Evolutionary conservation across 1,140 invertebrate genomes (phyloP), one percentile per base, ranked within the genome.

Genomic region (Scaptomyza graminum): DNA sequence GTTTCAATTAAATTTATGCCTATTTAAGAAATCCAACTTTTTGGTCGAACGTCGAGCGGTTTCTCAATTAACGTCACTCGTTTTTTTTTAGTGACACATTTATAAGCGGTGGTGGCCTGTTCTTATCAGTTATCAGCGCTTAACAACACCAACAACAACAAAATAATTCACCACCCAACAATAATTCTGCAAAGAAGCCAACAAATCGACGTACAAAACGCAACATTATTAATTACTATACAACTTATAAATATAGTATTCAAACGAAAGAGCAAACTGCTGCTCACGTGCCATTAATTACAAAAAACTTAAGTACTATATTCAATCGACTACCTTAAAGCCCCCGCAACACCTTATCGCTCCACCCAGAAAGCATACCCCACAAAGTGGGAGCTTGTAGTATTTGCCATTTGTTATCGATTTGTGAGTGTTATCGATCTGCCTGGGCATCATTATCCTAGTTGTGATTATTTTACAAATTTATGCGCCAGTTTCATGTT

Each of bases 401-500:
- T 2, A 22, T 22, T 22, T 22, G 18, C 18, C 2, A 22, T 22
- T 22, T 22, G 61, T 39, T 39, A 18, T 52, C 41, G 7, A 28
- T 31, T 18, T 25, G 37, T 55, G 31, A 34, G 11, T 34, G 15
- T 55, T 50, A 11, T 50, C 68, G 63, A 87, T 81, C 82, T 83
- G 79, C 74, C 85, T 66, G 68, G 69, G 51, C 56, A 83, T 74
- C 75, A 81, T 78, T 88, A 83, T 77, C 83, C 77, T 63, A 81
- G 72, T 77, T 90, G 88, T 71, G 82, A 90, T 78, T 76, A 74
- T 73, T 77, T 88, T 54, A 78, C 79, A 90, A 90, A 90, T 90
- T 81, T 90, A 90, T 90, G 88, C 88, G 69, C 69, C 79, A 88
- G 73, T 90, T 90, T 90, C 71, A 90, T 90, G 88, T 90, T 90